Conservation (phyloP, 2,888 invertebrate species). For the Drosophila parthenogenetica region DNA sequence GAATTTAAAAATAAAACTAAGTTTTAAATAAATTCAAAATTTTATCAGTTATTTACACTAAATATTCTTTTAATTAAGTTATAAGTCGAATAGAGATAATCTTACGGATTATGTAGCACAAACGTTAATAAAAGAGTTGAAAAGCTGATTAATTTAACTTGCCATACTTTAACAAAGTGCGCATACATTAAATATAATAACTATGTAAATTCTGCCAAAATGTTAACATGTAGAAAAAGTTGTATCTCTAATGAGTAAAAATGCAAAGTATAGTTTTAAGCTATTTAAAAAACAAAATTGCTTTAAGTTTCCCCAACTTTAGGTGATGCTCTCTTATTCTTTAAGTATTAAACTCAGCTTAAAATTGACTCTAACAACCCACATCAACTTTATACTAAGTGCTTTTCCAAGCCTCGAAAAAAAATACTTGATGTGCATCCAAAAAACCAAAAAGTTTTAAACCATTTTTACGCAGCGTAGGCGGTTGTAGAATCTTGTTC, state of each 20-base stretch:
- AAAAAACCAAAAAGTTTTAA: slow-evolving; percentile 43
- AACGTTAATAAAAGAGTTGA: too few relatives aligned
- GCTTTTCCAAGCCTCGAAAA: slow-evolving; percentile 21
- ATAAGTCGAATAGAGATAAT: too few relatives aligned
- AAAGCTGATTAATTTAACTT: not conserved
- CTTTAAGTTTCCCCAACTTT: not conserved
- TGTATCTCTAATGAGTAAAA: too few relatives aligned
- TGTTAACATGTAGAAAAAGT: too few relatives aligned
- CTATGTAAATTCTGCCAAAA: too few relatives aligned
- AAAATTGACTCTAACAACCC: slow-evolving; percentile 38
- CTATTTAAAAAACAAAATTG: too few relatives aligned
- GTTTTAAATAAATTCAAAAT: not conserved
- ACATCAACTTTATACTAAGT: slow-evolving; percentile 44
- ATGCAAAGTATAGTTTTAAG: too few relatives aligned
- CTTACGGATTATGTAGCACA: too few relatives aligned
- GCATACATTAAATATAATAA: too few relatives aligned
- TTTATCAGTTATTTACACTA: not conserved
- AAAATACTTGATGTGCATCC: slow-evolving; percentile 26
- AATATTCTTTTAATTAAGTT: not conserved
- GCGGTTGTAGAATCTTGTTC: slow-evolving; percentile 19
- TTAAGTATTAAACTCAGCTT: slow-evolving; percentile 21
- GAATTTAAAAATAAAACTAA: slow-evolving; percentile 1
- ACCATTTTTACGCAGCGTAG: slow-evolving; percentile 34
- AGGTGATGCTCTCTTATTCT: not conserved
- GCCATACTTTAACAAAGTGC: not conserved